Base-by-base conservation (phyloP, 2,888 invertebrate species). In the Drosophila kokeensis region DNA sequence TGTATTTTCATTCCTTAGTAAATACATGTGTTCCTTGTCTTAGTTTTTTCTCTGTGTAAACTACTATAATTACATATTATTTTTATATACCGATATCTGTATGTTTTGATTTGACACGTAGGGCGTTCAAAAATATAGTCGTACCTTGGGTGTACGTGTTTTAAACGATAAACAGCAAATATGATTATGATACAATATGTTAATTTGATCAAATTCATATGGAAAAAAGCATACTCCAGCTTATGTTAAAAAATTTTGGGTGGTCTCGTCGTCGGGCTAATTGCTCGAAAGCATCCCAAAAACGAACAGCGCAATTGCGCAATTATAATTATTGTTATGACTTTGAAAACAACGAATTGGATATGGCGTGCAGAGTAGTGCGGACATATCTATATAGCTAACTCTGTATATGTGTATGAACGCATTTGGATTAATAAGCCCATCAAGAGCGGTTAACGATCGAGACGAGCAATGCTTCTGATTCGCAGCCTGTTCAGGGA, bases 71-170 rank as follows among this genome's bases (percentile, higher is more conserved):
- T 11, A 24, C 29, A 21, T 30, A 30, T 7, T 7, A 30, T 7
- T 8, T n/a, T 15, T 6, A 15, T 63, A 7, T 1, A 36, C 18
- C 13, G 13, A 13, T 0, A 13, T 24, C 11, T 24, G 8, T 29
- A 24, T 42, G 30, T 24, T 52, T 49, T 10, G 40, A n/a, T 15
- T 45, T 61, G 62, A 40, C 79, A 77, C 76, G 76, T 77, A 69
- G 64, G 61, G 50, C 48, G 42, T n/a, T 61, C 8, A 13, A 38
- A 48, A 36, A 58, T 60, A 30, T 67, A 36, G 40, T 29, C 49
- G 42, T 61, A 53, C n/a, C 52, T 24, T 24, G 24, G n/a, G 40
- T 53, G 66, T 72, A 83, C 87, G 82, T 87, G 83, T 66, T 57
- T 30, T 24, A 60, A 48, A 38, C 21, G 29, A 60, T 27, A 61